Evolutionary conservation across 2,113 vertebrate genomes (phyloP).

Genomic region (Pangasianodon gigas): DNA sequence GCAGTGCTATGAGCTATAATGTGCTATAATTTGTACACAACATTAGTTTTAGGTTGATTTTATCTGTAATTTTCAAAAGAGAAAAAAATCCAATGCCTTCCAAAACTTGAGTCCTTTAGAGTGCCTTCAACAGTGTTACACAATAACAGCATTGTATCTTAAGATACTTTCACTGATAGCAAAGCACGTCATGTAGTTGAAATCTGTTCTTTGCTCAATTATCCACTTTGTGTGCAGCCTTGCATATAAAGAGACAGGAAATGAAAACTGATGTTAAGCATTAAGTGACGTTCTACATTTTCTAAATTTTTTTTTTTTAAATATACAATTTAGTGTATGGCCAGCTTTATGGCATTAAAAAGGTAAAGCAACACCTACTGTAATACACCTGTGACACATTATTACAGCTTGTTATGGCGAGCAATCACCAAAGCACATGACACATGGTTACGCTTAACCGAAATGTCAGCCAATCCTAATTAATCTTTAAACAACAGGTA

Average conservation of each 20-base stretch:
- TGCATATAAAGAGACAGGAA: not conserved
- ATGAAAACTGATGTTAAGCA: not conserved
- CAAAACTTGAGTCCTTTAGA: not conserved
- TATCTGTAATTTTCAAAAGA: not conserved
- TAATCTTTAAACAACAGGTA: conserved; percentile 6
- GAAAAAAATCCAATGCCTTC: not conserved
- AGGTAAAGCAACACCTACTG: not conserved
- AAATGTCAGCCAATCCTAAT: not conserved
- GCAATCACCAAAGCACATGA: not conserved
- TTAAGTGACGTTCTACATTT: not conserved
- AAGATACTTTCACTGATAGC: not conserved
- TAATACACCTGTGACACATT: not conserved
- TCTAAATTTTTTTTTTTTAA: not conserved
- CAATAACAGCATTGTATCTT: not conserved
- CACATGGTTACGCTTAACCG: not conserved
- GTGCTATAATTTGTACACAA: not conserved
- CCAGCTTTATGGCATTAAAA: not conserved
- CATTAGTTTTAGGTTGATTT: not conserved
- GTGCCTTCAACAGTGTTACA: not conserved
- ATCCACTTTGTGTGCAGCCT: not conserved
- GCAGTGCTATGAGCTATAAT: not conserved
- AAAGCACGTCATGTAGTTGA: not conserved
- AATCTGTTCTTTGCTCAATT: not conserved
- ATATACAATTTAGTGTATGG: not conserved
- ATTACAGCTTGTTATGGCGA: not conserved